Evolutionary conservation across 1,140 invertebrate species (phyloP).

Genomic region (Psilanteris sp.): DNA sequence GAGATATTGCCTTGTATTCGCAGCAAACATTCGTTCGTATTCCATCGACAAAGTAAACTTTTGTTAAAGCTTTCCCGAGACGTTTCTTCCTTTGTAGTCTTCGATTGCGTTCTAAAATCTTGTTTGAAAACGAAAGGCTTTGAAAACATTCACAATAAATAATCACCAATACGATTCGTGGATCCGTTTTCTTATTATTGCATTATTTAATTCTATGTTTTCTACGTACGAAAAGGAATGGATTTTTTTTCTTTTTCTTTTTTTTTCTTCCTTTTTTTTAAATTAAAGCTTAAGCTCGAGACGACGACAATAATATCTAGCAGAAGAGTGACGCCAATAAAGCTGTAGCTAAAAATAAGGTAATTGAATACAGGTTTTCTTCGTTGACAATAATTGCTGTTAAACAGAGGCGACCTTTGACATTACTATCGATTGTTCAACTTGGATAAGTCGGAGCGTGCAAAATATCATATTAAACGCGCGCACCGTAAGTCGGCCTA

Average conservation of each 20-base stretch:
- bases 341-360: not conserved
- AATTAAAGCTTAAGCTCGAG: too few relatives aligned
- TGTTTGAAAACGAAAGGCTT: slow-evolving; percentile 13
- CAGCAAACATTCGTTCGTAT: slow-evolving; percentile 1
- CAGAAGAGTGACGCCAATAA: slow-evolving; percentile 13
- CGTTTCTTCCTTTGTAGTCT: slow-evolving; percentile 22
- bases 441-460: slow-evolving; percentile 20
- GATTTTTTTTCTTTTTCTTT: too few relatives aligned
- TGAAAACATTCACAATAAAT: slow-evolving; percentile 18
- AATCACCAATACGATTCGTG: slow-evolving; percentile 6
- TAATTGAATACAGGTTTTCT: slow-evolving; percentile 11
- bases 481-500: slow-evolving; percentile 59
- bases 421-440: slow-evolving; percentile 30
- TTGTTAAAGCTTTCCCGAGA: slow-evolving; percentile 28
- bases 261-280: too few relatives aligned
- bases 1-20: slow-evolving; percentile 8
- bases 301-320: slow-evolving; percentile 5
- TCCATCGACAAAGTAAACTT: slow-evolving; percentile 19
- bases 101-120: slow-evolving; percentile 11
- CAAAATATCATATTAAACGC: slow-evolving; percentile 53
- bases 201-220: slow-evolving; percentile 2
- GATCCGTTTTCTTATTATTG: not conserved
- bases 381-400: slow-evolving; percentile 3
- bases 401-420: slow-evolving; percentile 31
- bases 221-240: too few relatives aligned